Conservation (phyloP, 1,140 invertebrate species). For the Drosophila nikananu region DNA sequence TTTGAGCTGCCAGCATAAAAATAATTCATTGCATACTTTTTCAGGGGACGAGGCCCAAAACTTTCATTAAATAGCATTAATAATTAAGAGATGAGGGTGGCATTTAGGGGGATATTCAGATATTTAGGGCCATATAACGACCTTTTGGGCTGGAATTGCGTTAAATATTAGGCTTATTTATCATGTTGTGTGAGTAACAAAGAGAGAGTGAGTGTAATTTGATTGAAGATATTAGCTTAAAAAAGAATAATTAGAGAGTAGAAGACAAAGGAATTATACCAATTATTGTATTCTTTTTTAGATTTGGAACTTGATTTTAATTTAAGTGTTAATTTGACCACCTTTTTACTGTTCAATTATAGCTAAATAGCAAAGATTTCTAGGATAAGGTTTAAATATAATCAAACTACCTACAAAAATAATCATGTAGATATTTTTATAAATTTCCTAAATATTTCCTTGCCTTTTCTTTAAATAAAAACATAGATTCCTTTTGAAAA, state of each 20-base stretch:
- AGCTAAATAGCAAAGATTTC: not conserved
- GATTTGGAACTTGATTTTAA: not conserved
- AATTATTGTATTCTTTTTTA: not conserved
- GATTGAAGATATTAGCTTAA: not conserved
- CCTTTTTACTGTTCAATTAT: not conserved
- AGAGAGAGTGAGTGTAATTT: not conserved
- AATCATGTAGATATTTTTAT: not conserved
- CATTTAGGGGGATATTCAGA: constrained; percentile 38
- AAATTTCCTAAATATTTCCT: not conserved
- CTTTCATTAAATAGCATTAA: constrained; percentile 75
- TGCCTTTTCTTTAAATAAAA: not conserved
- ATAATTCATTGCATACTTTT: constrained; percentile 81
- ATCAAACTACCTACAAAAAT: not conserved
- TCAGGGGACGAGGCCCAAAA: constrained; percentile 34
- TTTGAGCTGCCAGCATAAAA: constrained; percentile 59
- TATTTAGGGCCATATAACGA: constrained; percentile 64
- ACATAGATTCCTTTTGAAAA: not conserved
- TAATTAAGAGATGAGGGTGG: constrained; percentile 68
- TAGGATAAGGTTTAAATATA: not conserved
- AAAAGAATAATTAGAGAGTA: not conserved
- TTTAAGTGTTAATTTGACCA: not conserved
- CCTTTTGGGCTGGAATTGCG: constrained; percentile 79
- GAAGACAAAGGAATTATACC: not conserved
- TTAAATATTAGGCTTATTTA: constrained; percentile 20
- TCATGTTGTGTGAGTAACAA: constrained; percentile 6